phyloP scores from a whole-genome alignment of 1,140 invertebrate genomes.

The Bradynema listronoti region DNA sequence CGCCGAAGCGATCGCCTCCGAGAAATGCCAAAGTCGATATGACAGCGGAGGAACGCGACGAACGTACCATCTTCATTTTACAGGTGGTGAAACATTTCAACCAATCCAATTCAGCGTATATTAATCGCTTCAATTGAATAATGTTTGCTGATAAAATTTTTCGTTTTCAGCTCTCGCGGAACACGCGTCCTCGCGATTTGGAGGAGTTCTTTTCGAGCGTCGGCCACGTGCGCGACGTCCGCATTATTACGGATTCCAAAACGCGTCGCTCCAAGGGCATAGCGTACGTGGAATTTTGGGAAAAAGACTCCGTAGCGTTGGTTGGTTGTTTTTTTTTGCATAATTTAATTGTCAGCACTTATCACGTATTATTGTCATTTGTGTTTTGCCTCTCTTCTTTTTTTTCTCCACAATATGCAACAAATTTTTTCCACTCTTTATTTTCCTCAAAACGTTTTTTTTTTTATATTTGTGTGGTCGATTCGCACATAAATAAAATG shows the following conservation, averaged over 20 bases:
- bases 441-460: no score
- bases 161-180: conserved; percentile 67
- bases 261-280: conserved; percentile 97
- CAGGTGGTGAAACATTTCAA: conserved; percentile 64
- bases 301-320: conserved; percentile 90
- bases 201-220: conserved; percentile 99
- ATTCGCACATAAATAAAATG: no score
- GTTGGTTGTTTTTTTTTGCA: conserved; percentile 64
- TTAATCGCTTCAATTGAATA: not conserved
- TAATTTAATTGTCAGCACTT: no score
- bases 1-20: conserved; percentile 47
- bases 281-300: conserved; percentile 96
- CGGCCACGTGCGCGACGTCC: conserved; percentile 94
- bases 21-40: conserved; percentile 63
- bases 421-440: no score
- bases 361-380: no score
- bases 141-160: conserved; percentile 4
- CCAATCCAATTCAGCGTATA: not conserved
- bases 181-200: conserved; percentile 79
- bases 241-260: conserved; percentile 97
- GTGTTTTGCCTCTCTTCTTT: no score
- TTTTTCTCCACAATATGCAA: no score
- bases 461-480: no score
- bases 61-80: conserved; percentile 95
- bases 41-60: conserved; percentile 92